Base-by-base conservation (phyloP, 1,140 invertebrate species). In the Zaprionus ghesquierei region DNA sequence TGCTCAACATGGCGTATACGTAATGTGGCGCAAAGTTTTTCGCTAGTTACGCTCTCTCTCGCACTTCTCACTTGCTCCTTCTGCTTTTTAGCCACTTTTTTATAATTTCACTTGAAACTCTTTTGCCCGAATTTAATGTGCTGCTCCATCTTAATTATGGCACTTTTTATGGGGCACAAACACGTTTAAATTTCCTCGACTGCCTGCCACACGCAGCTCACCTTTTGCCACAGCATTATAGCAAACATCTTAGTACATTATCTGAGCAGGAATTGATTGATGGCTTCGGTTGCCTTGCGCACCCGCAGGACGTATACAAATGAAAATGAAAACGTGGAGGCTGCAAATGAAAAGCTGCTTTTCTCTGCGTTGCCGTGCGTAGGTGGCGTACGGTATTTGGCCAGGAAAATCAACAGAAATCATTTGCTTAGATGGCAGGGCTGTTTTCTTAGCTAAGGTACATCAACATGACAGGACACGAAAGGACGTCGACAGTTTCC, bases 251-350 rank as follows among this genome's bases (percentile, higher is more conserved):
- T 53, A 59, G 41, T 73, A 69, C 65, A 81, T 82, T 82, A 87
- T 82, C 76, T 74, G 23, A 23, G 35, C n/a, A 41, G 69, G 69
- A 84, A 84, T 89, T 89, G 84, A 89, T 89, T 89, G 79, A 89
- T 89, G 77, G 78, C 38, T 69, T 55, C 44, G 70, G 35, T 69
- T 66, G 44, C 38, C 53, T 58, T 29, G 46, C 35, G 13, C 23
- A 49, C 70, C 60, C 50, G n/a, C 22, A 46, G 56, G 64, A 68
- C 55, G 35, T 46, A 61, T 25, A 60, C 22, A 53, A 50, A 31
- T 68, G 60, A 62, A 53, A 56, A 38, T 60, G 63, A 41, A 63
- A 61, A 56, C 23, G 33, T 13, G 31, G 25, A 66, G 49, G 58
- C 2, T 27, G 2, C 8, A 13, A 53, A 54, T 9, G 51, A 33